Evolutionary conservation across 1,140 invertebrate species (phyloP).

Genomic region (Hetaerina americana): DNA sequence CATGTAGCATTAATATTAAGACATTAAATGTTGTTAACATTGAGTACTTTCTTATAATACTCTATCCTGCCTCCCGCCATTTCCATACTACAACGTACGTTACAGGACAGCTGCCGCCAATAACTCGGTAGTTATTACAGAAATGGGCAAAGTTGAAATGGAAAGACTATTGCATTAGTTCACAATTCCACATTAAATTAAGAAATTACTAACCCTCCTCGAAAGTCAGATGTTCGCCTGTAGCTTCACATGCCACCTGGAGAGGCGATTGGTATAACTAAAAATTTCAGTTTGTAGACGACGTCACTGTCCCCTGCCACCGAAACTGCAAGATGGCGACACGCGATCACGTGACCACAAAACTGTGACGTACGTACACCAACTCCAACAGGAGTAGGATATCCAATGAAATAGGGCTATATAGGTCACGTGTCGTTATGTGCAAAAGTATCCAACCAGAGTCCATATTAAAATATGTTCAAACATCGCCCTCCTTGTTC

Average conservation of each 20-base stretch:
- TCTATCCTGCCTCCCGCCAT: background rate
- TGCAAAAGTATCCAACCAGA: background rate
- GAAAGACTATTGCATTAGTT: background rate
- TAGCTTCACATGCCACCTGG: background rate
- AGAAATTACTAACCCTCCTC: background rate
- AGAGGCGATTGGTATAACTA: background rate
- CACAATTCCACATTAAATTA: background rate
- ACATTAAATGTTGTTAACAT: background rate
- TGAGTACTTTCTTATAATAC: background rate
- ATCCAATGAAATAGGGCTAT: background rate
- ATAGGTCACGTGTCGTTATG: background rate
- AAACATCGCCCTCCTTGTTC: background rate
- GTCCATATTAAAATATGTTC: background rate
- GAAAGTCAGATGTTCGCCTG: background rate
- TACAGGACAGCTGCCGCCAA: background rate
- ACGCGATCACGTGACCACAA: slow-evolving; percentile 33
- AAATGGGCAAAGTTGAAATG: background rate
- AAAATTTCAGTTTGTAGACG: background rate
- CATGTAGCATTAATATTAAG: background rate
- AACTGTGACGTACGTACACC: slow-evolving; percentile 29
- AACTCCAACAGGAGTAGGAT: background rate
- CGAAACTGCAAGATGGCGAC: slow-evolving; percentile 37
- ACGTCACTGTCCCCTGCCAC: background rate
- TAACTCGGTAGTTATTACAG: background rate
- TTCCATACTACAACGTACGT: background rate